Conservation (phyloP, 2,113 vertebrate genomes). For the Bettongia penicillata region DNA sequence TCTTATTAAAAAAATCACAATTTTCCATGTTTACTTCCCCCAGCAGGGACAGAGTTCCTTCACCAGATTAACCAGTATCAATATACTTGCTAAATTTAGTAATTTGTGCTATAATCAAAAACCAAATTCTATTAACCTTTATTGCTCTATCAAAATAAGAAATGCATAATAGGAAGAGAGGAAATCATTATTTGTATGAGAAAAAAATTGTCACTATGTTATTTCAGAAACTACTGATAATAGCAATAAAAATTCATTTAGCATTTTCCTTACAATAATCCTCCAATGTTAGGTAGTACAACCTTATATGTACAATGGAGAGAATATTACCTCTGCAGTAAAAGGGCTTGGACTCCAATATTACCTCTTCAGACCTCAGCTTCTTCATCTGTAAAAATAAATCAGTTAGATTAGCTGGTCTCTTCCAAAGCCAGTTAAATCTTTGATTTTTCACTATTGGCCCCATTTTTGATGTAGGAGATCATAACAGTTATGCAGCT, state of each 20-base stretch:
- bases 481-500: not conserved
- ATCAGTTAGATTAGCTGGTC: not conserved
- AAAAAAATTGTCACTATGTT: not conserved
- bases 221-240: not conserved
- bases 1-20: slow-evolving; percentile 42
- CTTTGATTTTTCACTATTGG: not conserved
- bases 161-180: slow-evolving; percentile 31
- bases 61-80: not conserved
- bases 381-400: not conserved
- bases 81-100: slow-evolving; percentile 17
- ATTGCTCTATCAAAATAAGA: not conserved
- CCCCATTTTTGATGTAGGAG: not conserved
- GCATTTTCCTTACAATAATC: not conserved
- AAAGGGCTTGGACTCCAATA: not conserved
- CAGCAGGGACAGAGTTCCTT: not conserved
- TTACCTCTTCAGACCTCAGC: not conserved
- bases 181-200: not conserved
- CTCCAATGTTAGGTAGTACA: not conserved
- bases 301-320: not conserved
- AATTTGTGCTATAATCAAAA: slow-evolving; percentile 34
- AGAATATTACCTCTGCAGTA: not conserved
- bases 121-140: not conserved
- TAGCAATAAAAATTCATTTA: not conserved
- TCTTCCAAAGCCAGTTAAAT: not conserved
- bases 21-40: slow-evolving; percentile 49